Base-by-base conservation (phyloP, 2,113 vertebrate species). In the Psittacus erithacus region DNA sequence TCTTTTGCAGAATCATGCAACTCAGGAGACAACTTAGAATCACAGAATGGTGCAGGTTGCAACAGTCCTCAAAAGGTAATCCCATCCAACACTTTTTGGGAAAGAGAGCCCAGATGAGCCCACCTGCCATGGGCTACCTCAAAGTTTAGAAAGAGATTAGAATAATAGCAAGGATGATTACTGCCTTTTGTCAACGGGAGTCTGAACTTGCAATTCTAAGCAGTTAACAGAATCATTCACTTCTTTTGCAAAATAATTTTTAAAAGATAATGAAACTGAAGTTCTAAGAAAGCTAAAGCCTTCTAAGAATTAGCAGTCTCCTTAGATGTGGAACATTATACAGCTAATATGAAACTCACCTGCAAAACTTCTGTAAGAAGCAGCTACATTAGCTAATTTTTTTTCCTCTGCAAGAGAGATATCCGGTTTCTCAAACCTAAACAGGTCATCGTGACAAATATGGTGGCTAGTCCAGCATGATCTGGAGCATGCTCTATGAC, bases 71-170 rank as follows among this genome's bases (percentile, higher is more conserved):
- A 25, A 31, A 90, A 70, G 20, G 52, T 76, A 29, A 53, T 17
- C 23, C 62, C 0, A 0, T 31, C 3, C 25, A 55, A 3, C 3
- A 10, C 52, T 53, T 78, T 15, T 28, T 12, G 11, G 43, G 6
- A 78, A 90, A 84, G 17, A 22, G 3, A 73, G n/a, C 22, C 19
- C 14, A 71, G 33, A 84, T 22, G 52, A 84, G 43, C 20, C 27
- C 46, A 55, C 7, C 22, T 46, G 15, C 10, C 55, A 33, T 60
- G 28, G 22, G 41, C 39, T 62, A 88, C 12, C 8, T 53, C 6
- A 2, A 8, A 53, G 8, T 35, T 91, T 81, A 78, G 33, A 50
- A 82, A 57, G 59, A 57, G 23, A 43, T 81, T 43, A 59, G 0
- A 1, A 24, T 11, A 63, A 78, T 2, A 82, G 53, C 41, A 70